These are phyloP conservation scores for Propithecus deckenii DNA, from an alignment of 2,797 vertebrate genomes.

Conservation along the genomic window DNA sequence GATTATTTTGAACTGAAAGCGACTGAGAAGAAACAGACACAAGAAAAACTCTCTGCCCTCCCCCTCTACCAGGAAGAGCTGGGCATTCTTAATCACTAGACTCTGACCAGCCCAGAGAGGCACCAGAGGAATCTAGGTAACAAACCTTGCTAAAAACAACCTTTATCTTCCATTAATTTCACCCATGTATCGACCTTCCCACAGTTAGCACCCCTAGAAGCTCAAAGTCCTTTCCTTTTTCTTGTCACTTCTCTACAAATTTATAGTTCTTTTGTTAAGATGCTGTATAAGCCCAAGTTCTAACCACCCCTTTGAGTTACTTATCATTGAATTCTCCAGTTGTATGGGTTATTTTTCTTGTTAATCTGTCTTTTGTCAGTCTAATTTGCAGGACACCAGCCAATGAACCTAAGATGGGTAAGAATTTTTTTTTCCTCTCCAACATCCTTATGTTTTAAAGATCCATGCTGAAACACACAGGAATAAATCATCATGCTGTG, in stretches of 20 bases:
- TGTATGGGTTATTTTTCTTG: neutral
- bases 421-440: neutral
- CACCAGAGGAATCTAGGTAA: neutral
- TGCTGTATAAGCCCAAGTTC: neutral
- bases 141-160: neutral
- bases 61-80: neutral
- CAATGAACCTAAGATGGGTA: neutral
- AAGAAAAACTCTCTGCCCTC: neutral
- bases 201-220: neutral
- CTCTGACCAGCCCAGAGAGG: neutral
- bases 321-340: neutral
- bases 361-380: neutral
- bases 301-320: neutral
- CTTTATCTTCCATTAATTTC: neutral
- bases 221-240: neutral
- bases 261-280: neutral
- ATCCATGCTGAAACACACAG: neutral
- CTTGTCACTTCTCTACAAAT: neutral
- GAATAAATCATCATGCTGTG: neutral
- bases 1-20: neutral
- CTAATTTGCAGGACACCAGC: neutral
- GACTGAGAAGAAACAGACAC: neutral
- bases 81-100: neutral
- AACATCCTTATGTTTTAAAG: constrained; percentile 3
- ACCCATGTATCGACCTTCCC: neutral